A percentile compares a stretch with the other conserved stretches of the same genome.
phyloP scores from a whole-genome alignment of 2,797 vertebrate species.

The Setipinna tenuifilis region DNA sequence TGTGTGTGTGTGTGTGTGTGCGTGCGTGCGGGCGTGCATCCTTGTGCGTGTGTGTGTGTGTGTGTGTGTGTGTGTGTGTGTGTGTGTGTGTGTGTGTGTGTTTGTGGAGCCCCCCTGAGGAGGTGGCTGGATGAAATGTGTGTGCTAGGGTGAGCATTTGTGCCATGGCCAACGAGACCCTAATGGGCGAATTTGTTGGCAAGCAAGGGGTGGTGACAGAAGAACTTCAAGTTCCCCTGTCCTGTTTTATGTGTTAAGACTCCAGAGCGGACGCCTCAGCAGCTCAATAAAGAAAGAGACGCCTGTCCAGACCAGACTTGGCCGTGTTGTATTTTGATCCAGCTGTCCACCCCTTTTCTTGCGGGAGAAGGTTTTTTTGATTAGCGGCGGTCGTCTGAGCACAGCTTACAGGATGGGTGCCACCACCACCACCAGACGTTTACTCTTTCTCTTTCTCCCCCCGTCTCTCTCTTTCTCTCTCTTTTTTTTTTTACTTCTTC shows the following conservation, averaged over 20 bases:
- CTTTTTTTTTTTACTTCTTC: not conserved
- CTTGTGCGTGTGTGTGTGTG: too few species aligned
- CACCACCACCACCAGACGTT: too few species aligned
- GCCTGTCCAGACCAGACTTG: not conserved
- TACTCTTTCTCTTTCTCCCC: too few species aligned
- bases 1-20: too few species aligned
- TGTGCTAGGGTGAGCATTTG: too few species aligned
- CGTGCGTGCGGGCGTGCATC: too few species aligned
- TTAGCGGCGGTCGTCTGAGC: too few species aligned
- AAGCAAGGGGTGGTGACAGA: not conserved
- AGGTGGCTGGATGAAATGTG: too few species aligned
- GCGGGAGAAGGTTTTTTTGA: not conserved
- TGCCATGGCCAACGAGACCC: not conserved
- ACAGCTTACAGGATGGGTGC: too few species aligned
- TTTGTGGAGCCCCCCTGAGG: too few species aligned
- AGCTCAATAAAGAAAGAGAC: not conserved
- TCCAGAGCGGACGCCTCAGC: not conserved
- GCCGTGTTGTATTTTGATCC: not conserved
- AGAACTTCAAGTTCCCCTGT: not conserved
- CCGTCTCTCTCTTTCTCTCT: not conserved
- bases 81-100: not conserved
- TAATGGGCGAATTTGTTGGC: constrained; percentile 8
- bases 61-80: too few species aligned
- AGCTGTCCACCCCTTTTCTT: not conserved
- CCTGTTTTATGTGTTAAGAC: not conserved